Evolutionary conservation across 1,140 invertebrate genomes (phyloP), one percentile per base, ranked within the genome.

Genomic region (Chrysomallon squamiferum): DNA sequence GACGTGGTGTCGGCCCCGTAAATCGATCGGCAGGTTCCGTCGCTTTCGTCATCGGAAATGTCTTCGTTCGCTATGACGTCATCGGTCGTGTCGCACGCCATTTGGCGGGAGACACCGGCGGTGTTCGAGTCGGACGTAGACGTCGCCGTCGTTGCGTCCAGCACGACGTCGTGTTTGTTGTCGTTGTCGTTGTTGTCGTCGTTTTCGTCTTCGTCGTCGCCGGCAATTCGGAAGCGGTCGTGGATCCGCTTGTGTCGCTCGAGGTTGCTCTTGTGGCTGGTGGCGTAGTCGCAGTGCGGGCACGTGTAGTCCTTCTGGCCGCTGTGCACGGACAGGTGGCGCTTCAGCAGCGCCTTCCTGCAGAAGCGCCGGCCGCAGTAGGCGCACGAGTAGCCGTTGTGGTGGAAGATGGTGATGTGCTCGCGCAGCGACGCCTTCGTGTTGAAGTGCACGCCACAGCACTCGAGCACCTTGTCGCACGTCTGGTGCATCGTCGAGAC

Each of bases 231-330:
- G 4, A 79, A 59, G 11, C 80, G 62, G 38, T 82, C 79, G 57
- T 83, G 81, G 20, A 85, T 82, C 50, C 78, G 74, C 65, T 81
- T 82, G 68, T 88, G 87, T n/a, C 87, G 74, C 59, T 87, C 85
- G 50, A 88, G 65, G 66, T 88, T 88, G 61, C 84, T 85, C 69
- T 88, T 88, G 71, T 88, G 86, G 63, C 85, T 87, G 3, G 86
- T 87, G n/a, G 84, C 85, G 68, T 88, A 88, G 52, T 81, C 81
- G 70, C 87, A 88, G 47, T 78, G 64, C 1, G 75, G 76, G 60
- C 87, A 88, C 1, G 78, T 75, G 74, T 86, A 87, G 49, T 86
- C 86, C 62, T 86, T 87, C 66, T 81, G 77, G 3, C 87, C 84
- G 63, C 77, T 83, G 66, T 88, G 87, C 4, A 88, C 86, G 22